Evolutionary conservation across 2,888 invertebrate species (phyloP), one percentile per base, ranked within the genome.

Genomic region (Myopa testacea): DNA sequence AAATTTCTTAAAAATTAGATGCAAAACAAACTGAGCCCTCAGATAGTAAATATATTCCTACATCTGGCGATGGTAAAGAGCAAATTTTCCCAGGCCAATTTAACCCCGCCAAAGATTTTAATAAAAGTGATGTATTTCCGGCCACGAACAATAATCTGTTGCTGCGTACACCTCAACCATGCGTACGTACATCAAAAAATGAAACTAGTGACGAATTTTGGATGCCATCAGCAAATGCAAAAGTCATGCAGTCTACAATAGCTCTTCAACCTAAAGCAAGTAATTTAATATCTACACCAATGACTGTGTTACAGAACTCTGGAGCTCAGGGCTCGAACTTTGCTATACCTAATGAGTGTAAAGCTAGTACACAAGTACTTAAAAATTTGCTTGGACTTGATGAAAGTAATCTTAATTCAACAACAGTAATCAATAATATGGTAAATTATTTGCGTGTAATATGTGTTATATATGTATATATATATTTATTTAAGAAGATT

Each of bases 381-480:
- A 84, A 83, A 75, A 71, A 79, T 50, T 38, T 86, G 58, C 78
- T 86, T n/a, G 86, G 86, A 4, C 4, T 86, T 19, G 77, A 77
- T 14, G 50, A 74, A 67, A 67, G 34, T 37, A 34, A 14, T 4
- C 67, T 38, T 38, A 40, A 76, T 52, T 38, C 69, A 14, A 10
- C 19, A 12, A n/a, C 37, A 67, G 40, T 14, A 52, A 37, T 38
- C 14, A 73, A 55, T 52, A 45, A 71, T 19, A 76, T 68, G 68
- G 78, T 78, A 69, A 75, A 7, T 37, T 50, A 34, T 74, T 34
- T 65, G 6, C 5, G 14, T 63, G 37, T 63, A 63, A 19, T 34
- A 12, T 3, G 1, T 45, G 10, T 8, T 8, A 45, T 45, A 45
- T 45, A 45, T 8, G 45, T 45, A 45, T 10, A 40, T 8, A 40